Base-by-base conservation (phyloP, 2,888 invertebrate species). In the Creontiades dilutus region DNA sequence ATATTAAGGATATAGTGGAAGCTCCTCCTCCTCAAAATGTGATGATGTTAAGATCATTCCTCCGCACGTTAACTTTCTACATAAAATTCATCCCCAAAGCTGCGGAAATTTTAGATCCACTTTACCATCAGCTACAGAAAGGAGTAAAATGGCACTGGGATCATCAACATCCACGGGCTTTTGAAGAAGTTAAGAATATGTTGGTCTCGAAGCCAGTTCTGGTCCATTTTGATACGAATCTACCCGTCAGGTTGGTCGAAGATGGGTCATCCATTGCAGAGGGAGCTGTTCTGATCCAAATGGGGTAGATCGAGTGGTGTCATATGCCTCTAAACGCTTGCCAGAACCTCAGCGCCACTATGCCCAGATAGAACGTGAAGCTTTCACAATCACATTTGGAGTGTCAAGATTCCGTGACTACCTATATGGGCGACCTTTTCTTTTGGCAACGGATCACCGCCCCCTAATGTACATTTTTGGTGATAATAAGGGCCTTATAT, bases 11-110 rank as follows among this genome's bases (percentile, higher is more conserved):
- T 0, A 92, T 92, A 14, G 78, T 91, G 27, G 75, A 91, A 14
- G 90, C 92, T 9, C 90, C 89, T 11, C 48, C 16, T 12, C 92
- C 92, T 46, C 90, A 28, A 48, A 91, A 92, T 89, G 84, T 88
- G n/a, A 87, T 48, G 16, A 91, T 92, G 78, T 68, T 92, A 0
- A 91, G 91, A 82, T 90, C 92, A 7, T 92, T 92, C 90, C 80
- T 92, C 12, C 92, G 93, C 3, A 75, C 92, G 48, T 87, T 92
- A 9, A 93, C 92, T 90, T 93, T 93, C 90, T 93, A 93, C 90
- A 86, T 92, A 12, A 92, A 92, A 87, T 93, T 93, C 90, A 91
- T 93, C 7, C 81, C 37, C 11, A 16, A 52, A n/a, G 90, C 89
- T 52, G 86, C 90, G 16, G 68, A 89, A 11, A 85, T 90, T 55